phyloP scores from a whole-genome alignment of 2,797 vertebrate genomes.

The Leptatherina wallacei region DNA sequence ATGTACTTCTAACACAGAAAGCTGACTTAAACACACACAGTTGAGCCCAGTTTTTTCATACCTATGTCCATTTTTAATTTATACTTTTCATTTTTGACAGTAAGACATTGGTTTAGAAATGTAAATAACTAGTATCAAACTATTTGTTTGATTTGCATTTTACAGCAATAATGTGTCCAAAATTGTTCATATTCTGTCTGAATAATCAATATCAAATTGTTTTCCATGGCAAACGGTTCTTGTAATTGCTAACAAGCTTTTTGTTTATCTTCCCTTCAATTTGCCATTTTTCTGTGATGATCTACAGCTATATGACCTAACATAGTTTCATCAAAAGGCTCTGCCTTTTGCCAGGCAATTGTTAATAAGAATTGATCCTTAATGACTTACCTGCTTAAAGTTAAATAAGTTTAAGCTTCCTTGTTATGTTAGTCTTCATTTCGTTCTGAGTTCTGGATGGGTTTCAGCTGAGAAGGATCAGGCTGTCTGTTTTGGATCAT shows the following conservation, averaged over 20 bases:
- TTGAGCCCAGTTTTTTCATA: conserved; percentile 7
- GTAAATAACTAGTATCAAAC: neutral
- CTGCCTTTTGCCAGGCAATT: neutral
- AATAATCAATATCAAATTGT: neutral
- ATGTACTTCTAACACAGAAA: conserved; percentile 12
- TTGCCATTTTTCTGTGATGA: neutral
- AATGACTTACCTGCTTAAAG: neutral
- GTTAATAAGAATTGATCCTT: too few relatives aligned
- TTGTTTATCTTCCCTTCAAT: neutral
- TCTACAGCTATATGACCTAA: neutral
- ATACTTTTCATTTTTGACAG: neutral
- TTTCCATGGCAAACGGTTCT: neutral
- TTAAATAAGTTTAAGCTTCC: neutral
- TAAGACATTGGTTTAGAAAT: neutral
- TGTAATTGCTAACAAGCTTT: neutral
- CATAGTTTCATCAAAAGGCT: neutral
- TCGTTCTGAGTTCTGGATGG: neutral
- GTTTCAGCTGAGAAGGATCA: too few relatives aligned
- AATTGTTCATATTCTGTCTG: neutral
- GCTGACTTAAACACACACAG: neutral
- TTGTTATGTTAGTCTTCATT: neutral
- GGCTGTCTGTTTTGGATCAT: neutral
- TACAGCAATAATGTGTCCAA: neutral
- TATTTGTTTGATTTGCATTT: neutral
- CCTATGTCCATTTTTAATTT: neutral